phyloP scores from a whole-genome alignment of 1,140 invertebrate species.

The Zaprionus africanus region DNA sequence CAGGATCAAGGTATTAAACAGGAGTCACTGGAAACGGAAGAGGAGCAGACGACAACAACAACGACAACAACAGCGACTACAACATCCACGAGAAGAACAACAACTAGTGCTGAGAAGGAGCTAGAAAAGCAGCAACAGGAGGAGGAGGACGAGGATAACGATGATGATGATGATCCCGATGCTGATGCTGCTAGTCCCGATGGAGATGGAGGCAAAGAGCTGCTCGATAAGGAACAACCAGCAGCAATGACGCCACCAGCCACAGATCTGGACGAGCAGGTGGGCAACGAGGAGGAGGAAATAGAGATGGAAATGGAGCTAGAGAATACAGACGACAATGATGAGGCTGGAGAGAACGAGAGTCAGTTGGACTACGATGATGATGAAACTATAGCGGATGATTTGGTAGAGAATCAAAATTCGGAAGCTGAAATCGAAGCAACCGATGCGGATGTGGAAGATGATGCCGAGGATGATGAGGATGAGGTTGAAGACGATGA shows the following conservation, averaged over 20 bases:
- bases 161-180: slow-evolving; percentile 15
- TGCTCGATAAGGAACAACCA: slow-evolving; percentile 34
- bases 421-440: slow-evolving; percentile 70
- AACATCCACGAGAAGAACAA: slow-evolving; percentile 42
- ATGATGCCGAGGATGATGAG: slow-evolving; percentile 49
- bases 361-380: slow-evolving; percentile 63
- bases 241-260: slow-evolving; percentile 71
- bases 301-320: neutral
- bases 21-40: slow-evolving; percentile 53
- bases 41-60: slow-evolving; percentile 58
- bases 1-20: slow-evolving; percentile 36
- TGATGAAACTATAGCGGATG: slow-evolving; percentile 64
- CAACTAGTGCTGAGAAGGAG: slow-evolving; percentile 48
- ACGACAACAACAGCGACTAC: slow-evolving; percentile 53
- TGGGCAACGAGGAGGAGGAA: slow-evolving; percentile 24
- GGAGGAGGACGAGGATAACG: neutral
- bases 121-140: slow-evolving; percentile 23
- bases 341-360: slow-evolving; percentile 41
- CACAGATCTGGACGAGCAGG: slow-evolving; percentile 61
- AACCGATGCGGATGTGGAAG: slow-evolving; percentile 74
- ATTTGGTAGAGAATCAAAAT: slow-evolving; percentile 66
- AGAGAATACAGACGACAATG: slow-evolving; percentile 9
- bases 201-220: slow-evolving; percentile 20
- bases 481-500: slow-evolving; percentile 42
- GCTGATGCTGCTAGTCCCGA: neutral